Conservation (phyloP, 2,113 vertebrate species). For the Spea bombifrons region DNA sequence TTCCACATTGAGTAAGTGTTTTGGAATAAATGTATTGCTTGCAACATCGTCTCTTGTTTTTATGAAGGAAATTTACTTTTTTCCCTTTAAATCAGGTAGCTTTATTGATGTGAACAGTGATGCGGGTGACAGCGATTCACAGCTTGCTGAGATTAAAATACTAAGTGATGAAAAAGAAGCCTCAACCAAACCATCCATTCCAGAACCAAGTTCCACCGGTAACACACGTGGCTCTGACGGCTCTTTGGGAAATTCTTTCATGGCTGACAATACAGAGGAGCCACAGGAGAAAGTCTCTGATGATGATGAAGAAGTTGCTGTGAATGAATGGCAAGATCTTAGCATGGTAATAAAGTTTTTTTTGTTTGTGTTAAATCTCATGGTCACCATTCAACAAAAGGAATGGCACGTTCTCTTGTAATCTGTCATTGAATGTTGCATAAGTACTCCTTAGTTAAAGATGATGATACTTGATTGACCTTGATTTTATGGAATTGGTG, state of each 20-base stretch:
- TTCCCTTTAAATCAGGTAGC: conserved; percentile 57
- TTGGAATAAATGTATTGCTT: too few relatives aligned
- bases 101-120: conserved; percentile 70
- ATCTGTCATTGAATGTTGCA: too few relatives aligned
- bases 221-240: background rate
- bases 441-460: too few relatives aligned
- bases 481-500: too few relatives aligned
- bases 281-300: conserved; percentile 46
- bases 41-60: too few relatives aligned
- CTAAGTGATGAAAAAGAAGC: background rate
- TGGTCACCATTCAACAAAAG: too few relatives aligned
- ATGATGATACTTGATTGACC: too few relatives aligned
- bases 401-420: too few relatives aligned
- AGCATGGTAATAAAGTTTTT: conserved; percentile 67
- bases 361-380: background rate
- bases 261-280: conserved; percentile 37
- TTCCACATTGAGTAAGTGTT: too few relatives aligned
- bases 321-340: conserved; percentile 79
- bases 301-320: conserved; percentile 43
- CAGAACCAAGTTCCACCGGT: background rate
- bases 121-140: conserved; percentile 44
- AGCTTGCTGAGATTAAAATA: conserved; percentile 1
- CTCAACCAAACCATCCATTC: background rate
- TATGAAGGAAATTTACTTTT: background rate
- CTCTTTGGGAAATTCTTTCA: background rate